These are phyloP conservation scores for Thyatira batis DNA, from an alignment of 2,888 invertebrate genomes.

Conservation along the genomic window DNA sequence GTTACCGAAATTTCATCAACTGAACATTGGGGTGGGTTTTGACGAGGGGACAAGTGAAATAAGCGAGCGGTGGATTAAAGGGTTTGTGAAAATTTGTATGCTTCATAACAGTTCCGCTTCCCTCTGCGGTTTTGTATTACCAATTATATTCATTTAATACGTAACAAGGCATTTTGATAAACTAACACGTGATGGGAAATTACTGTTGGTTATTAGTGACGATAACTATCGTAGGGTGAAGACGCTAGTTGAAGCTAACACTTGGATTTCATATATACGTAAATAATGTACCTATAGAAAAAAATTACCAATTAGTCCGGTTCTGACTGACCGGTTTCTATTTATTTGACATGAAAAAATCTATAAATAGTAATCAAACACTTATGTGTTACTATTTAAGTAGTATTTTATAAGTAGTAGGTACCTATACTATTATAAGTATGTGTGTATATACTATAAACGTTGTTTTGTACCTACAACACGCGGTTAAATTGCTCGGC, in stretches of 20 bases:
- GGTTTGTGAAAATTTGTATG: conserved; percentile 79
- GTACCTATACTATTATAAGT: too few species aligned
- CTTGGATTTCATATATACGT: too few species aligned
- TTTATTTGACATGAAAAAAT: too few species aligned
- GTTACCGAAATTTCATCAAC: conserved; percentile 72
- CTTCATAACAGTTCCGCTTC: conserved; percentile 64
- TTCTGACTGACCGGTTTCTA: too few species aligned
- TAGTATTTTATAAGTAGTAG: too few species aligned
- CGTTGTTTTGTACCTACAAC: neutral
- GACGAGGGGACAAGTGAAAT: conserved; percentile 80
- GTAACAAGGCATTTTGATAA: conserved; percentile 57
- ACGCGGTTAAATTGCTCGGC: neutral
- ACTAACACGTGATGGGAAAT: conserved; percentile 20
- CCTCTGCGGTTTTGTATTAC: conserved; percentile 77
- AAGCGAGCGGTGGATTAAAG: conserved; percentile 77
- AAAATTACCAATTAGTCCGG: too few species aligned
- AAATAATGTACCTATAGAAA: too few species aligned
- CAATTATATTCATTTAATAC: conserved; percentile 76
- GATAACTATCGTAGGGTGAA: too few species aligned
- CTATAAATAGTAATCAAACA: too few species aligned
- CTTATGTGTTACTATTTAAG: too few species aligned
- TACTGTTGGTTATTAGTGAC: neutral
- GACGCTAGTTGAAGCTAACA: too few species aligned
- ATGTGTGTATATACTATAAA: neutral
- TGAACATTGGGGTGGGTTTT: conserved; percentile 44